Evolutionary conservation across 2,113 vertebrate genomes (phyloP).

Genomic region (Sapajus apella): DNA sequence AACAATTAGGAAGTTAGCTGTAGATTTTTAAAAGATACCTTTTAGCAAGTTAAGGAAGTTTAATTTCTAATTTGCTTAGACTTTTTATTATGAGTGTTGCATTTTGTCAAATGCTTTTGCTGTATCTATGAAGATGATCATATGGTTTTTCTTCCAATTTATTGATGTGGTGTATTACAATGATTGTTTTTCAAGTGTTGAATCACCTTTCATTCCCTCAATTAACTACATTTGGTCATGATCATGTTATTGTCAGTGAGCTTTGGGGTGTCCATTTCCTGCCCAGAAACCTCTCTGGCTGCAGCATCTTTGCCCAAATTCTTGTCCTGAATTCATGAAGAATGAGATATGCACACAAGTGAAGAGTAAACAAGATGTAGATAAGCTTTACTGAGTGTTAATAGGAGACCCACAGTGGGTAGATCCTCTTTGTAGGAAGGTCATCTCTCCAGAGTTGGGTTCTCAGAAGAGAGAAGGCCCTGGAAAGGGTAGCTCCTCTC

Average conservation of each 20-base stretch:
- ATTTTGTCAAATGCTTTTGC: background rate
- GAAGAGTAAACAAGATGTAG: too few relatives aligned
- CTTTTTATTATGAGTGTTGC: background rate
- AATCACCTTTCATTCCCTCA: background rate
- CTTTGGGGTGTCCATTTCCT: too few relatives aligned
- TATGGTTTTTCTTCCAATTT: background rate
- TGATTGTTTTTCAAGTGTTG: background rate
- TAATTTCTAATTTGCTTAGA: background rate
- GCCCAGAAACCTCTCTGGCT: too few relatives aligned
- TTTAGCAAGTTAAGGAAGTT: background rate
- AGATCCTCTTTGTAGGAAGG: too few relatives aligned
- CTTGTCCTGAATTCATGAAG: too few relatives aligned
- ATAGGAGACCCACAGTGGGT: too few relatives aligned
- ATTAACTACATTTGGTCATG: background rate
- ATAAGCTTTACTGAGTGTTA: too few relatives aligned
- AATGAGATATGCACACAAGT: too few relatives aligned
- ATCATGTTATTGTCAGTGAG: background rate
- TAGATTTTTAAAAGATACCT: background rate
- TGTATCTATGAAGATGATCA: background rate
- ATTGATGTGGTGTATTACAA: background rate
- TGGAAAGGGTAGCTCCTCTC: too few relatives aligned
- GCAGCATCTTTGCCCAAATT: too few relatives aligned
- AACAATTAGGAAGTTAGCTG: background rate
- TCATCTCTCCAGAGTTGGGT: too few relatives aligned
- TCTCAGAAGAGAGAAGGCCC: too few relatives aligned